phyloP scores from a whole-genome alignment of 2,113 vertebrate species.

The Ameiurus melas region DNA sequence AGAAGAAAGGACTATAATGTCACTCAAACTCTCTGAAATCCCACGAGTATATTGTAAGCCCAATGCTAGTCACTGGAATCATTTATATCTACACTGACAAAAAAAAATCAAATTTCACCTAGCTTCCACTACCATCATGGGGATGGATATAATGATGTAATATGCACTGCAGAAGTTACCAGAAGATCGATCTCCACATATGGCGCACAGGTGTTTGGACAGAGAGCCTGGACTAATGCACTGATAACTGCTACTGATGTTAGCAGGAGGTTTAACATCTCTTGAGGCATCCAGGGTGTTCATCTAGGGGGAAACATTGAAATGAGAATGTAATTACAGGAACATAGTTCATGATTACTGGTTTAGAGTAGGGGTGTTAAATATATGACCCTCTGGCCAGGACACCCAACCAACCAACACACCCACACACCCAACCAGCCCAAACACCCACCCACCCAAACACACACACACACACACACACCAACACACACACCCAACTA shows the following conservation, averaged over 20 bases:
- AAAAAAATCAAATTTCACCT: background rate
- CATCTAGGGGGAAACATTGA: conserved; percentile 72
- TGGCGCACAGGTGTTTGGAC: conserved; percentile 95
- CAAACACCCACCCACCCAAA: too few species aligned
- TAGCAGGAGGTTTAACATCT: conserved; percentile 87
- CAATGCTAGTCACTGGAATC: background rate
- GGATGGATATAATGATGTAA: background rate
- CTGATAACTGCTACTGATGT: conserved; percentile 78
- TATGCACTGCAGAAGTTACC: conserved; percentile 69
- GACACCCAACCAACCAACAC: background rate
- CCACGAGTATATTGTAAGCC: background rate
- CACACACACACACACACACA: too few species aligned
- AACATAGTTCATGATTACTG: background rate
- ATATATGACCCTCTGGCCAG: background rate
- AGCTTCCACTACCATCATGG: background rate
- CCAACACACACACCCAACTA: too few species aligned
- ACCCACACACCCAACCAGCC: too few species aligned
- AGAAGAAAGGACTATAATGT: background rate
- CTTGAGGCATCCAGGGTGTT: conserved; percentile 87
- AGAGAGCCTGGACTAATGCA: conserved; percentile 88
- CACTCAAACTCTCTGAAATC: background rate
- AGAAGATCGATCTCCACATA: conserved; percentile 96
- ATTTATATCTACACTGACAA: background rate
- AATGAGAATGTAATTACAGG: background rate
- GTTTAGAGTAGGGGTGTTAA: background rate